Percentiles rank a stretch among this genome's conserved stretches.
phyloP scores from a whole-genome alignment of 2,888 invertebrate species.

The Blastobasis lacticolella region DNA sequence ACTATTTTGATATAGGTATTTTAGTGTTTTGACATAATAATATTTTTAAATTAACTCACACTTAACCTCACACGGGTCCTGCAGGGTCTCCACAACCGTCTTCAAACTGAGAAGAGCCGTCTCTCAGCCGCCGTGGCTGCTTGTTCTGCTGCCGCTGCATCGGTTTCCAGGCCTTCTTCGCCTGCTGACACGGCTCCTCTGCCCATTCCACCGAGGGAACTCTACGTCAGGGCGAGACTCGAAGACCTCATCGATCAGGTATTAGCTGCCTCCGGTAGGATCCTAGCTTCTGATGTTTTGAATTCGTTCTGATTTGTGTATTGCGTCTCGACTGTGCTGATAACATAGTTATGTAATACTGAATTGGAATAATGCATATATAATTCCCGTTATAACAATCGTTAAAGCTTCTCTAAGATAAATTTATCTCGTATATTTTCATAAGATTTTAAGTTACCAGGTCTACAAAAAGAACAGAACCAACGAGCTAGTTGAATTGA shows the following conservation, averaged over 20 bases:
- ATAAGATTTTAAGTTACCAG: conserved; percentile 49
- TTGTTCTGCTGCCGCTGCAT: conserved; percentile 94
- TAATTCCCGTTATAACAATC: too few species aligned
- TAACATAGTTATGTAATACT: too few species aligned
- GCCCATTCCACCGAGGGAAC: conserved; percentile 88
- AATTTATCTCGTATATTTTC: too few species aligned
- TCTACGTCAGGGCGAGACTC: conserved; percentile 86
- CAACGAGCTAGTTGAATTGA: conserved; percentile 46
- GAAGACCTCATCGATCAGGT: conserved; percentile 96
- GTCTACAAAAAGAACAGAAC: conserved; percentile 67
- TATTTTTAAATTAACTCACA: too few species aligned
- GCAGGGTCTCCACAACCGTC: conserved; percentile 83
- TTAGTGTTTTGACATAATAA: too few species aligned
- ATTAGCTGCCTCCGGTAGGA: conserved; percentile 32
- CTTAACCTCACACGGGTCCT: background rate
- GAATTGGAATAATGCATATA: too few species aligned
- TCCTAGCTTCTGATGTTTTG: conserved; percentile 38
- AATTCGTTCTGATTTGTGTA: conserved; percentile 27
- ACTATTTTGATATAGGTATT: too few species aligned
- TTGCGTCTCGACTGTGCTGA: too few species aligned
- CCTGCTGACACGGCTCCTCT: conserved; percentile 90
- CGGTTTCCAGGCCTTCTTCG: conserved; percentile 91
- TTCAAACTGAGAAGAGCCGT: conserved; percentile 91
- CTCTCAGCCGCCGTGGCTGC: conserved; percentile 91
- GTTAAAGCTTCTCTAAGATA: too few species aligned